A percentile compares a stretch with the other conserved stretches of the same genome.
Evolutionary conservation across 1,140 invertebrate genomes (phyloP).

Genomic region (Acromyrmex echinatior): DNA sequence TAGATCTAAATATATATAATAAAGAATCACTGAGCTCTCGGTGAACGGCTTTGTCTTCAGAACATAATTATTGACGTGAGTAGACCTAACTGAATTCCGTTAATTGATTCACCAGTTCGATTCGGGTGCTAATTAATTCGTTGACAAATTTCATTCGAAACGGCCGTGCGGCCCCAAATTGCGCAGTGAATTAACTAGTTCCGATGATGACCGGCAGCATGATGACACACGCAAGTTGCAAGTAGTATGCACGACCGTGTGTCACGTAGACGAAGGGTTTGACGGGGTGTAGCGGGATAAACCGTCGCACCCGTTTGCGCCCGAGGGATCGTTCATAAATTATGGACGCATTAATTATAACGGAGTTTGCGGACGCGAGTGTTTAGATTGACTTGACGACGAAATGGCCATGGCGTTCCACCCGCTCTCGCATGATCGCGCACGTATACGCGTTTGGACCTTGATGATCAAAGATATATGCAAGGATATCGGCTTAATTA

Average conservation of each 20-base stretch:
- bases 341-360: constrained; percentile 79
- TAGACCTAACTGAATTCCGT: constrained; percentile 28
- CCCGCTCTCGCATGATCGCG: too few species aligned
- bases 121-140: constrained; percentile 56
- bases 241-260: constrained; percentile 5
- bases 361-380: constrained; percentile 66
- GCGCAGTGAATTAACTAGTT: constrained; percentile 52
- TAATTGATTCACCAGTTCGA: constrained; percentile 40
- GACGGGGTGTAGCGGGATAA: not conserved
- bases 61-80: not conserved
- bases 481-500: constrained; percentile 53
- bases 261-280: constrained; percentile 39
- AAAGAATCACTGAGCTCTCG: too few species aligned
- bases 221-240: constrained; percentile 42
- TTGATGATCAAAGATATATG: constrained; percentile 16
- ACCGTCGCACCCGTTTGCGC: constrained; percentile 44
- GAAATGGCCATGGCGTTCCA: constrained; percentile 30
- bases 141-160: constrained; percentile 53
- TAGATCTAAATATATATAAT: too few species aligned
- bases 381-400: constrained; percentile 74
- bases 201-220: constrained; percentile 33
- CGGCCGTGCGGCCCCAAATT: constrained; percentile 18
- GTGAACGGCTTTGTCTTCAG: too few species aligned
- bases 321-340: constrained; percentile 78
- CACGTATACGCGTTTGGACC: too few species aligned